Evolutionary conservation across 2,888 invertebrate species (phyloP).

Genomic region (Trichogramma evanescens): DNA sequence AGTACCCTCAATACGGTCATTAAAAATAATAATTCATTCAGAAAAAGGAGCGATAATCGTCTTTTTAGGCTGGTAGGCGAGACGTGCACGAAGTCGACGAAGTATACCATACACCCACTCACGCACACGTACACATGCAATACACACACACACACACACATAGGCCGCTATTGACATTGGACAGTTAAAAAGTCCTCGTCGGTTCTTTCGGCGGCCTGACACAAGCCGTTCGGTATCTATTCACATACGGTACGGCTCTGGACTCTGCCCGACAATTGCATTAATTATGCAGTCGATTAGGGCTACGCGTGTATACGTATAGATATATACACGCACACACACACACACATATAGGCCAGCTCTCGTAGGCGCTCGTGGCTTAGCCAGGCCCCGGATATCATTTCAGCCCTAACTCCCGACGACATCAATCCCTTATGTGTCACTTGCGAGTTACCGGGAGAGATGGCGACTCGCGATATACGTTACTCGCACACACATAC

Average conservation of each 20-base stretch:
- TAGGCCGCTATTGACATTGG: no score
- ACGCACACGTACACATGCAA: no score
- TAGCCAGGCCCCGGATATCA: slow-evolving; percentile 27
- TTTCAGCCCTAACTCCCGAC: slow-evolving; percentile 25
- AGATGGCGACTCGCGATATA: no score
- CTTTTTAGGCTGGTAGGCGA: no score
- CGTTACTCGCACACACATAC: no score
- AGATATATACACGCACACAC: slow-evolving; percentile 25
- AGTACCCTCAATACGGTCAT: no score
- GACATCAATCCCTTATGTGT: background rate
- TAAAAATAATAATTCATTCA: no score
- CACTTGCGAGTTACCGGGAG: background rate
- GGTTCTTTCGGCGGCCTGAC: background rate
- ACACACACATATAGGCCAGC: slow-evolving; percentile 12
- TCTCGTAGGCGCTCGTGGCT: slow-evolving; percentile 13
- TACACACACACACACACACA: no score
- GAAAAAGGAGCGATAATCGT: no score
- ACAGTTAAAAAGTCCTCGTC: no score
- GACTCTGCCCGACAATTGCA: slow-evolving; percentile 31
- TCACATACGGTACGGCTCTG: background rate
- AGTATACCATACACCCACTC: no score
- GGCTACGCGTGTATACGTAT: background rate
- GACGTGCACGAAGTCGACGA: no score
- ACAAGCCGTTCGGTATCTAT: background rate
- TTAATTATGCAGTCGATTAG: slow-evolving; percentile 44